Evolutionary conservation across 2,888 invertebrate genomes (phyloP).

Genomic region (Leptopilina myrica): DNA sequence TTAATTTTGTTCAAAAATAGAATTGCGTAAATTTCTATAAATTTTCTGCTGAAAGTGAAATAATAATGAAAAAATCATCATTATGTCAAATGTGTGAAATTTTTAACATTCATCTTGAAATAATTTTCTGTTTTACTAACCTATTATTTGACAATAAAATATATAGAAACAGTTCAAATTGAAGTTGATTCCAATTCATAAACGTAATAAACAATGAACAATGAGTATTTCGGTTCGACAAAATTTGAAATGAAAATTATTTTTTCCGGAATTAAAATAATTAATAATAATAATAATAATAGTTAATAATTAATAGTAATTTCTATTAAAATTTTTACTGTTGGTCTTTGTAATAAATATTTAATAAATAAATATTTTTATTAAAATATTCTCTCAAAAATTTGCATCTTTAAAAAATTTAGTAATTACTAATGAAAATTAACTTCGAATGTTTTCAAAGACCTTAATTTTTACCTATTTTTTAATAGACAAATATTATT

Average conservation of each 20-base stretch:
- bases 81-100: neutral
- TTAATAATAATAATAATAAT: too few species aligned
- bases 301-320: too few species aligned
- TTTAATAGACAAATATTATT: too few species aligned
- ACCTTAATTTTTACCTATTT: too few species aligned
- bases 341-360: too few species aligned
- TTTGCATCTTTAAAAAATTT: too few species aligned
- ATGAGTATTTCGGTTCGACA: neutral
- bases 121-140: neutral
- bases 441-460: too few species aligned
- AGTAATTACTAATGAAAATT: too few species aligned
- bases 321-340: too few species aligned
- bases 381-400: too few species aligned
- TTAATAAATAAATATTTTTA: too few species aligned
- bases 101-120: neutral
- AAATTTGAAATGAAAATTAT: neutral
- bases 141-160: neutral
- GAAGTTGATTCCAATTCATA: neutral
- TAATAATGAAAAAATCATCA: neutral
- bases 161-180: neutral
- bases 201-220: neutral
- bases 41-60: slow-evolving; percentile 3
- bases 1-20: slow-evolving; percentile 48
- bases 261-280: too few species aligned
- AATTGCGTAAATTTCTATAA: neutral